Evolutionary conservation across 64 coral and sea anemone species (phyloP), one percentile per base, ranked within the genome.

Genomic region (Dendronephthya gigantea): DNA sequence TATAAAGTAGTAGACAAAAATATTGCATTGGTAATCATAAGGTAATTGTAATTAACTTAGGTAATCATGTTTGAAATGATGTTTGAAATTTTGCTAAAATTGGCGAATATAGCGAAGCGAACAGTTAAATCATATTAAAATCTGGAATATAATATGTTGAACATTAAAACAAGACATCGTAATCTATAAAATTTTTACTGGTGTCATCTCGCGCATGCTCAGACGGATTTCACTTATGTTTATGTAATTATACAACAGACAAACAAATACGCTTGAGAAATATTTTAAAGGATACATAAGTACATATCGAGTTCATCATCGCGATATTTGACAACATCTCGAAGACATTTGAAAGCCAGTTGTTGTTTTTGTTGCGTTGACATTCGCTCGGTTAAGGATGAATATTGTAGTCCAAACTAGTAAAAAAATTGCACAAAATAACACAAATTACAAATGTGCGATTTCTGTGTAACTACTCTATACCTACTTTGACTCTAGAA

Each of bases 331-430:
- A 58, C 51, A 58, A 58, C 51, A 0, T 58, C 51, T 22, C 51
- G 51, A 16, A 96, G 84, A 49, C 83, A 93, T 72, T 93, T 96
- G 29, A 92, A 89, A 2, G 94, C 94, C 50, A 96, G 56, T 11
- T 90, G 86, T 55, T 96, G 89, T 82, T 91, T 85, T 88, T 93
- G 94, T 40, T 93, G 88, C 12, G 94, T 93, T 12, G 91, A 92
- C 40, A 96, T 59, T 81, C 90, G 92, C 39, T 96, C 94, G 23
- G 81, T 33, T 39, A 40, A 36, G 25, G 83, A 17, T 19, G 43
- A 41, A 34, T 93, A 89, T 1, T 85, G 86, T 82, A 85, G 87
- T 34, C 89, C 90, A 16, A 96, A 33, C 94, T 96, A 39, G 34
- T 69, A 66, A 36, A 41, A 38, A 15, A 41, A 41, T 36, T 40